These are phyloP conservation scores for Anorthoa munda DNA, from an alignment of 2,888 invertebrate genomes.

Conservation along the genomic window DNA sequence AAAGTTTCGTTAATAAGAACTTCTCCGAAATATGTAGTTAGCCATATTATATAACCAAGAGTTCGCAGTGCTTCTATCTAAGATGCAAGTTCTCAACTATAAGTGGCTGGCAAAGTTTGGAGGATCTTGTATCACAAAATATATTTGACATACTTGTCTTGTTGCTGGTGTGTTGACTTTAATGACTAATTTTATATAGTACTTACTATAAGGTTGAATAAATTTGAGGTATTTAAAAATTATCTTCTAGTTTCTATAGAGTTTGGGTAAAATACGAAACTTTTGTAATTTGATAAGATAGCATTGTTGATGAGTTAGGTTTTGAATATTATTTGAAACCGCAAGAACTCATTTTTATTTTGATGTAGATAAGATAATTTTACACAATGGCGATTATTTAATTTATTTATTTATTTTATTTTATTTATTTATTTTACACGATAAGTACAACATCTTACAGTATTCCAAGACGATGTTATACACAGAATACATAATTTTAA, in stretches of 20 bases:
- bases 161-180: constrained; percentile 61
- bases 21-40: constrained; percentile 20
- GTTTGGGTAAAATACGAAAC: neutral
- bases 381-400: neutral
- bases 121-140: constrained; percentile 66
- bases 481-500: too few relatives aligned
- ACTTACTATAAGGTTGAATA: constrained; percentile 9
- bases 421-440: too few relatives aligned
- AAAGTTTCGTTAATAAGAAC: too few relatives aligned
- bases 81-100: constrained; percentile 53
- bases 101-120: constrained; percentile 68
- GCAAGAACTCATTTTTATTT: neutral
- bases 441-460: too few relatives aligned
- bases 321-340: too few relatives aligned
- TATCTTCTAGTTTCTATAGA: neutral
- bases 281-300: too few relatives aligned
- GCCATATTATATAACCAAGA: constrained; percentile 17
- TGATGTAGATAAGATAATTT: constrained; percentile 2
- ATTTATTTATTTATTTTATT: too few relatives aligned
- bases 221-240: constrained; percentile 35
- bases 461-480: too few relatives aligned
- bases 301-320: too few relatives aligned
- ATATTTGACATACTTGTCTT: constrained; percentile 73
- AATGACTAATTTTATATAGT: constrained; percentile 16
- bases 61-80: constrained; percentile 33